A percentile compares a stretch with the other conserved stretches of the same genome.
Conservation (phyloP, 2,888 invertebrate genomes). For the Drosophila fungiperda region DNA sequence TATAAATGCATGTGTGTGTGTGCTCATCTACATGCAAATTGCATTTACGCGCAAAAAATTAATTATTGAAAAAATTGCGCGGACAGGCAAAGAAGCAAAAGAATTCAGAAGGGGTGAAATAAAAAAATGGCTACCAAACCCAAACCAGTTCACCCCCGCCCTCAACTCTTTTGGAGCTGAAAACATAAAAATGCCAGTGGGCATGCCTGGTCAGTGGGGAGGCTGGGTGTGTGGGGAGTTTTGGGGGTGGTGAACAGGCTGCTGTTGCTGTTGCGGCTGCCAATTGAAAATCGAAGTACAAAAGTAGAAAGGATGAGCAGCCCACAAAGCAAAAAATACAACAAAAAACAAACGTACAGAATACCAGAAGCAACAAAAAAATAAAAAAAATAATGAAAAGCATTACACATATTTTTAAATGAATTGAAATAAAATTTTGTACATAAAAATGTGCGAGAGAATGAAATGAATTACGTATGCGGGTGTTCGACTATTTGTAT, state of each 20-base stretch:
- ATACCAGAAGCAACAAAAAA: conserved; percentile 14
- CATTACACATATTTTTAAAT: conserved; percentile 78
- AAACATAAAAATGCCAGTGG: conserved; percentile 35
- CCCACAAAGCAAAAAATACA: conserved; percentile 7
- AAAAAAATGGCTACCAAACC: conserved; percentile 14
- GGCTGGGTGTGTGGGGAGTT: not conserved
- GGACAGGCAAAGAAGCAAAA: conserved; percentile 34
- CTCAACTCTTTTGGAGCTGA: conserved; percentile 12
- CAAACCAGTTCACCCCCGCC: not conserved
- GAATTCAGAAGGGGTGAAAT: conserved; percentile 12
- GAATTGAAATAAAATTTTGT: conserved; percentile 79
- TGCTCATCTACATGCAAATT: conserved; percentile 75
- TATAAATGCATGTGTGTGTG: conserved; percentile 3
- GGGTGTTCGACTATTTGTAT: conserved; percentile 33
- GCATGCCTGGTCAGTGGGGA: conserved; percentile 31
- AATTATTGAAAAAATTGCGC: conserved; percentile 78
- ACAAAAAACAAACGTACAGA: conserved; percentile 3
- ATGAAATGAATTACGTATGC: conserved; percentile 50
- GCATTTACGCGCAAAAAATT: conserved; percentile 80
- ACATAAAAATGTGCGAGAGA: conserved; percentile 69
- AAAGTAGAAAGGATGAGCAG: conserved; percentile 69
- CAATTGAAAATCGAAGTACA: conserved; percentile 73
- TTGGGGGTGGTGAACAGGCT: conserved; percentile 32
- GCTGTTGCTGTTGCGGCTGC: conserved; percentile 33
- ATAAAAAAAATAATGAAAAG: conserved; percentile 25